Evolutionary conservation across 2,113 vertebrate genomes (phyloP), one percentile per base, ranked within the genome.

Genomic region (Entomyzon cyanotis): DNA sequence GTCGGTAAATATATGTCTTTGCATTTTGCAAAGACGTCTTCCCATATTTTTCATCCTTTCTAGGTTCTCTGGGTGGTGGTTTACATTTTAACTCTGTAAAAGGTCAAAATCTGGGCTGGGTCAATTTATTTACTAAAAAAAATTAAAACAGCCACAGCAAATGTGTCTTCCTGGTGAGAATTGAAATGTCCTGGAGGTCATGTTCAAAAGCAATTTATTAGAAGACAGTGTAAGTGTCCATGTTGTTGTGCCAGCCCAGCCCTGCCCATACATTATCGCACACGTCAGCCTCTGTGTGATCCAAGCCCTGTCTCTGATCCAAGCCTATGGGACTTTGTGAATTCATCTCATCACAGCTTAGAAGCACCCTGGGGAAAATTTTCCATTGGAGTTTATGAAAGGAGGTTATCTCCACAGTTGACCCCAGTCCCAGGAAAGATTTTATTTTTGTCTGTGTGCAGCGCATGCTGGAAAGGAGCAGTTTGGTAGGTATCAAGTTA

Each of bases 21-120:
- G 0, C 58, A 64, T 60, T 95, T 87, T 90, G 23, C 44, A 90
- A 71, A 90, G 62, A 69, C 0, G 0, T 86, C 52, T 77, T 86
- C 35, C 68, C 47, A 44, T 25, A 49, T 75, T 44, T 87, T 89
- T 64, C 58, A 58, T 53, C 18, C 33, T 27, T 70, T 59, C 65
- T 81, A 49, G 20, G 41, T 90, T 80, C 44, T 64, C 52, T 75
- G 60, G 30, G 31, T 78, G 18, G 10, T 53, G 53, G 28, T 76
- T 94, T 87, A 80, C 5, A 58, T 86, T 87, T 86, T 70, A 86
- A 44, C n/a, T 71, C 41, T 87, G 65, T 56, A 62, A 81, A 94
- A 94, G 74, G 50, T 87, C 86, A 94, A 94, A 95, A 91, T 77
- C 30, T 81, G 67, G 52, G 41, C 56, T 89, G 55, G 35, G 87